Conservation (phyloP, 2,797 vertebrate species). For the Syndactyla subalaris region DNA sequence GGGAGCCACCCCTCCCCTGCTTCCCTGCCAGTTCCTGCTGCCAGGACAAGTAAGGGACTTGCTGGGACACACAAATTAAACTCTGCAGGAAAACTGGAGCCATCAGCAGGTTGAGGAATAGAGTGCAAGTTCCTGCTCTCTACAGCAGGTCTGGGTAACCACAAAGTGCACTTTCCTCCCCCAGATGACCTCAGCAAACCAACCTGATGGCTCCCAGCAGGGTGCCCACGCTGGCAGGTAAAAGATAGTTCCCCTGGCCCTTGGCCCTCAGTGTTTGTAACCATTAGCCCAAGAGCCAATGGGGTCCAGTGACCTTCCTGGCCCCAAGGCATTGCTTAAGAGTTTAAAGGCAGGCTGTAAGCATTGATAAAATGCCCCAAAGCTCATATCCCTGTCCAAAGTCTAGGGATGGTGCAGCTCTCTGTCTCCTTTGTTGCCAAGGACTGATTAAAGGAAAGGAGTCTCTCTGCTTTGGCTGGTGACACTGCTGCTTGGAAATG, state of each 20-base stretch:
- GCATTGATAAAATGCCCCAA: background rate
- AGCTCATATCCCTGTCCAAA: background rate
- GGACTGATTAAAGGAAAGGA: background rate
- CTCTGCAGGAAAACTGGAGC: background rate
- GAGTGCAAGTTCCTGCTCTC: accelerated
- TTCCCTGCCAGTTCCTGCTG: background rate
- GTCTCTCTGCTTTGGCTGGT: background rate
- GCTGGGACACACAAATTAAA: background rate
- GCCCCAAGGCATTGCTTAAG: background rate
- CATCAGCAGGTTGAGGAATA: background rate
- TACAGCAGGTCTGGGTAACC: background rate
- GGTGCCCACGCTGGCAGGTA: accelerated
- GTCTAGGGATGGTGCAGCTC: background rate
- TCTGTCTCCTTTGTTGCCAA: background rate
- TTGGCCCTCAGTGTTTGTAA: accelerated
- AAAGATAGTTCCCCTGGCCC: background rate
- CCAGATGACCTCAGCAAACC: background rate
- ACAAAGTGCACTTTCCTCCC: background rate
- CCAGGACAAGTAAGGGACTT: background rate
- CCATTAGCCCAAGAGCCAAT: background rate
- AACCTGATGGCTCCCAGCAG: background rate
- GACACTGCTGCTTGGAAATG: background rate
- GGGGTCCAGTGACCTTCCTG: background rate
- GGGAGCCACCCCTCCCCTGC: background rate
- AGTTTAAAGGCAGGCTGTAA: background rate